A percentile compares a stretch with the other conserved stretches of the same genome.
Evolutionary conservation across 2,113 vertebrate genomes (phyloP).

Genomic region (Periophthalmodon schlosseri): DNA sequence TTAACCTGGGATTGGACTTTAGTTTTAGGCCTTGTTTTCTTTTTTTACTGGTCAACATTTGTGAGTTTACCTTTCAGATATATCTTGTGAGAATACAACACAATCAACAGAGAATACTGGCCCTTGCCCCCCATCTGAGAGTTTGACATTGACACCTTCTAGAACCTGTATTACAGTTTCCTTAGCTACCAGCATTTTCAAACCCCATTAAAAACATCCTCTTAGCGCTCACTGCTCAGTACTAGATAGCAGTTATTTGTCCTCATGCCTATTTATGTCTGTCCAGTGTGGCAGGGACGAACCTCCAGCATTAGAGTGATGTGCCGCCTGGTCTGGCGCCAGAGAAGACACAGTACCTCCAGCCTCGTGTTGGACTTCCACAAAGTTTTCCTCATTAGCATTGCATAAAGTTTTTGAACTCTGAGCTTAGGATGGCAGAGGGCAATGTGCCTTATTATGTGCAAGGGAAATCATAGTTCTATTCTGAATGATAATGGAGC

Average conservation of each 20-base stretch:
- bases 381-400: background rate
- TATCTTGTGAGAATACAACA: too few species aligned
- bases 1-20: background rate
- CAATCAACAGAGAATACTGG: too few species aligned
- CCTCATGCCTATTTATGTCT: constrained; percentile 55
- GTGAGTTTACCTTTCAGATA: too few species aligned
- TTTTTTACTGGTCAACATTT: too few species aligned
- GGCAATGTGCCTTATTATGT: background rate
- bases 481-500: constrained; percentile 23
- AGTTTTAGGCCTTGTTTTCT: background rate
- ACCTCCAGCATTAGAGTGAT: constrained; percentile 35
- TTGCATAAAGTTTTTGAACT: constrained; percentile 1
- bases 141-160: too few species aligned
- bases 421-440: background rate
- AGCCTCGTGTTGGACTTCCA: background rate
- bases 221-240: constrained; percentile 32
- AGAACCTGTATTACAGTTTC: too few species aligned
- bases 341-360: background rate
- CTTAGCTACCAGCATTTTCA: background rate
- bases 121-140: too few species aligned
- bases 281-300: constrained; percentile 39
- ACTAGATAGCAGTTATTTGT: constrained; percentile 41
- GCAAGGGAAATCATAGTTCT: background rate
- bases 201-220: constrained; percentile 15
- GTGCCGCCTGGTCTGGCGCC: constrained; percentile 18